phyloP scores from a whole-genome alignment of 2,888 invertebrate species.

The Micropterix aruncella region DNA sequence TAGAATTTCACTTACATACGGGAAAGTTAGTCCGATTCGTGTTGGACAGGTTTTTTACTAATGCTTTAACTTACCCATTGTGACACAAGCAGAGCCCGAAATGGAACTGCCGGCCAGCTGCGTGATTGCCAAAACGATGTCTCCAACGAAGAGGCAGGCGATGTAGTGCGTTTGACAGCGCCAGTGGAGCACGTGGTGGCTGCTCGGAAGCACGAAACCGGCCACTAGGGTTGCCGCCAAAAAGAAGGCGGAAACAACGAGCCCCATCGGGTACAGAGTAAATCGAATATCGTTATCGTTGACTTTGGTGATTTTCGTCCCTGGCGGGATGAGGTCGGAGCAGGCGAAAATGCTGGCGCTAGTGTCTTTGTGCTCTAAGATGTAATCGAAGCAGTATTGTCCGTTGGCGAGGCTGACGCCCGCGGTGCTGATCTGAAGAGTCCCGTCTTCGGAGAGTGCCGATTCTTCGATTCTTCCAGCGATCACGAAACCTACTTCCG shows the following conservation, averaged over 20 bases:
- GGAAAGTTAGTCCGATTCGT: neutral
- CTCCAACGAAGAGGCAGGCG: conserved; percentile 67
- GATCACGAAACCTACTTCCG: conserved; percentile 37
- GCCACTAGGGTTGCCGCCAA: conserved; percentile 68
- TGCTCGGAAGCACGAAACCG: conserved; percentile 65
- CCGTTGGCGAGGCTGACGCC: conserved; percentile 23
- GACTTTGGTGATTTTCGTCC: conserved; percentile 17
- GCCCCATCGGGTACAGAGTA: conserved; percentile 60
- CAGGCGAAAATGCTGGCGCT: conserved; percentile 48
- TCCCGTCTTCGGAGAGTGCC: conserved; percentile 36
- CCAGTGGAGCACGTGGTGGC: conserved; percentile 80
- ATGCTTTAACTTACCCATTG: conserved; percentile 56
- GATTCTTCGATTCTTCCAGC: conserved; percentile 41
- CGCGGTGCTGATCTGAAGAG: conserved; percentile 31
- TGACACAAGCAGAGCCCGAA: conserved; percentile 45
- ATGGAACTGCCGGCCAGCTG: conserved; percentile 53
- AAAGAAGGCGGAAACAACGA: conserved; percentile 70
- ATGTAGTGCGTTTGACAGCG: conserved; percentile 81
- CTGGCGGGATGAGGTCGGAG: conserved; percentile 34
- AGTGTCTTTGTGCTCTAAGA: conserved; percentile 27
- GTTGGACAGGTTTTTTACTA: neutral
- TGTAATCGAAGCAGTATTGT: conserved; percentile 29
- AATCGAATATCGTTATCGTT: conserved; percentile 41
- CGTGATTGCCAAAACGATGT: conserved; percentile 63
- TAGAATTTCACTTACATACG: too few species aligned